These are phyloP conservation scores for Drosophila anomelani DNA, from an alignment of 2,888 invertebrate species.

Conservation along the genomic window DNA sequence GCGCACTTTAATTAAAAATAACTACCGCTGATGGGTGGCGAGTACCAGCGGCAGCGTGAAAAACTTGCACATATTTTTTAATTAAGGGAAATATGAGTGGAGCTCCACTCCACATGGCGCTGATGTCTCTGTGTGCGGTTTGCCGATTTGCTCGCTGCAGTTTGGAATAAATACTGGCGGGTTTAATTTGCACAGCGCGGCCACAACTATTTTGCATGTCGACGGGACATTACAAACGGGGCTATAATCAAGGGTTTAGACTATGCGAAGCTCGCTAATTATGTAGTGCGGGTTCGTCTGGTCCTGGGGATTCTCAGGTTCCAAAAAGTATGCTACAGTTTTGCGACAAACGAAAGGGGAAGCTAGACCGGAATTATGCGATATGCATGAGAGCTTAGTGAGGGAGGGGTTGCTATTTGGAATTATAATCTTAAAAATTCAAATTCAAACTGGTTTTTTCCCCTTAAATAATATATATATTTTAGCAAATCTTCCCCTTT, in stretches of 20 bases:
- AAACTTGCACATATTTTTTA: constrained; percentile 51
- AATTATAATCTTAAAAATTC: neutral
- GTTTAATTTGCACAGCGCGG: constrained; percentile 11
- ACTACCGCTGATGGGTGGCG: constrained; percentile 22
- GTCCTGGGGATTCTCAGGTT: constrained; percentile 5
- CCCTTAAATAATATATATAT: neutral
- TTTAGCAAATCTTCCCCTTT: neutral
- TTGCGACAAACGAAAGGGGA: neutral
- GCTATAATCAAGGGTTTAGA: constrained; percentile 10
- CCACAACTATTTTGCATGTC: constrained; percentile 12
- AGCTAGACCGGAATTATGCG: neutral
- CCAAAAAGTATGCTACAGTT: constrained; percentile 11
- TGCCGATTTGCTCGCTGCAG: constrained; percentile 24
- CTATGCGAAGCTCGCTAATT: constrained; percentile 11
- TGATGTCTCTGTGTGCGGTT: constrained; percentile 1
- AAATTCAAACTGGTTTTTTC: neutral
- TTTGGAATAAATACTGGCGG: constrained; percentile 17
- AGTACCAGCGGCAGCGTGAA: neutral
- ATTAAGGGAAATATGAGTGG: constrained; percentile 62
- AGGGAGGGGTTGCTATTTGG: neutral
- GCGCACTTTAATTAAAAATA: constrained; percentile 73
- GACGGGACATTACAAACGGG: constrained; percentile 19
- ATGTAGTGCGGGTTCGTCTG: constrained; percentile 4
- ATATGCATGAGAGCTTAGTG: neutral
- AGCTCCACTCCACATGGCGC: neutral